Conservation (phyloP, 2,888 invertebrate genomes). For the Rhamphomyia laevipes region DNA sequence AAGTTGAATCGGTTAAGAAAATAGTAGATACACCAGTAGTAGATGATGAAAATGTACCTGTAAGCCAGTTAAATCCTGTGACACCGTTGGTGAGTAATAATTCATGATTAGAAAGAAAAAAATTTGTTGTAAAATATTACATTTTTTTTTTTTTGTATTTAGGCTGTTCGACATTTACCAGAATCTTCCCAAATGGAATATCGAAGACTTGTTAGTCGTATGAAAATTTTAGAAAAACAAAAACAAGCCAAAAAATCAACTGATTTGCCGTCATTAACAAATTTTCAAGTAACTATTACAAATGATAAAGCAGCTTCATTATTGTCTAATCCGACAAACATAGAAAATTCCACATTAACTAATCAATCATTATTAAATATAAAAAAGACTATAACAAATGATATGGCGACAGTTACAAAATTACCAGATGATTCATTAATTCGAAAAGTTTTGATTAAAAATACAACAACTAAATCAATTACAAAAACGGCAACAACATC, state of each 20-base stretch:
- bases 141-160: constrained; percentile 3
- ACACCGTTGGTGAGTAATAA: constrained; percentile 27
- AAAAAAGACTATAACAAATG: not conserved
- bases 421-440: constrained; percentile 2
- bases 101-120: not conserved
- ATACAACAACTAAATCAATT: constrained; percentile 4
- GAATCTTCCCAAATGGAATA: constrained; percentile 35
- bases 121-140: not conserved
- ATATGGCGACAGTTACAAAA: not conserved
- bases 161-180: constrained; percentile 36
- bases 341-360: not conserved
- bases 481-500: not conserved
- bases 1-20: constrained; percentile 16
- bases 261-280: not conserved
- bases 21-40: not conserved
- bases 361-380: not conserved
- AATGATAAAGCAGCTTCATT: too few species aligned
- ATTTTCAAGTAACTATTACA: not conserved
- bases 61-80: constrained; percentile 9
- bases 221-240: constrained; percentile 32
- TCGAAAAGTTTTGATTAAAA: constrained; percentile 13
- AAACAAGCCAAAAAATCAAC: constrained; percentile 15
- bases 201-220: constrained; percentile 30
- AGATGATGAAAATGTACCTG: not conserved
- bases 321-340: not conserved